These are phyloP conservation scores for Ciconia boyciana DNA, from an alignment of 2,113 vertebrate genomes.

Conservation along the genomic window DNA sequence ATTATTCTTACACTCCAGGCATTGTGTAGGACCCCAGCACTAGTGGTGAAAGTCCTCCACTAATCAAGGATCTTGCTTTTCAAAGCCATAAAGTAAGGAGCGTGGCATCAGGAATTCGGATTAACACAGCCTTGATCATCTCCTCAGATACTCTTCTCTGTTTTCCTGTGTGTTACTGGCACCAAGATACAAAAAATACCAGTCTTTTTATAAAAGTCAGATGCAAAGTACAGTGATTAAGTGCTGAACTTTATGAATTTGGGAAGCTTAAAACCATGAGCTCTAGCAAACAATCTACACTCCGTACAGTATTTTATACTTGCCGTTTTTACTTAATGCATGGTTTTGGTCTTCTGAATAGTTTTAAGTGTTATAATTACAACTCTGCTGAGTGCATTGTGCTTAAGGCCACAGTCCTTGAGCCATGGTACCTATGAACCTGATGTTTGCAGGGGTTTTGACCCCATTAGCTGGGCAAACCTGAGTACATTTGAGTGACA, in stretches of 20 bases:
- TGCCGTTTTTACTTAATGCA: neutral
- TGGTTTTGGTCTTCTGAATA: neutral
- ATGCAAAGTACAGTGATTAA: neutral
- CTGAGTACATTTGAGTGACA: neutral
- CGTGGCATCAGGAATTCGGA: neutral
- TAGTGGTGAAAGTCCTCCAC: neutral
- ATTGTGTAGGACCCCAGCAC: neutral
- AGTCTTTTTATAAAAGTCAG: neutral
- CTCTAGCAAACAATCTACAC: neutral
- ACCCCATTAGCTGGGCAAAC: slow-evolving; percentile 50
- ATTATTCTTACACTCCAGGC: neutral
- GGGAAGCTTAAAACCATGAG: neutral
- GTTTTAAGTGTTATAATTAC: slow-evolving; percentile 39
- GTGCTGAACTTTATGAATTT: neutral
- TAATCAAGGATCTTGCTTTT: neutral
- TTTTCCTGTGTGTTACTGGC: neutral
- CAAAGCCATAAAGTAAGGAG: neutral
- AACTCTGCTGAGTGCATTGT: neutral
- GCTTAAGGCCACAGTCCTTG: neutral
- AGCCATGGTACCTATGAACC: neutral
- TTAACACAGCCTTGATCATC: neutral
- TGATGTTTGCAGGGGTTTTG: neutral
- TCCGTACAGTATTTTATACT: neutral
- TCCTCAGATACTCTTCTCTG: neutral
- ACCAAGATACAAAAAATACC: neutral